A percentile compares a stretch with the other conserved stretches of the same genome.
Conservation (phyloP, 2,888 invertebrate genomes). For the Bembecia ichneumoniformis region DNA sequence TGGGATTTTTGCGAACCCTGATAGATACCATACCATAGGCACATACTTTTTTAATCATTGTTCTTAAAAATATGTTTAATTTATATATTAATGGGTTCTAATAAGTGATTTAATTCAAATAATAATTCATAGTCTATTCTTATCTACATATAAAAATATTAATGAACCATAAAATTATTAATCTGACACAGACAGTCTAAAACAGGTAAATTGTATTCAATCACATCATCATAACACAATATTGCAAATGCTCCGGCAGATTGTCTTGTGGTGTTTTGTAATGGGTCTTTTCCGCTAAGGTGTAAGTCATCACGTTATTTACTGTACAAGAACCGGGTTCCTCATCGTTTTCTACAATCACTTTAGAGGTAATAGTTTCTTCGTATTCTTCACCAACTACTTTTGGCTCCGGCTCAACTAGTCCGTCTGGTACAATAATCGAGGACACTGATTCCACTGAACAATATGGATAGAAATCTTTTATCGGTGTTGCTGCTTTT, state of each 20-base stretch:
- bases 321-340: slow-evolving; percentile 51
- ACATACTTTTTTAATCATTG: no score
- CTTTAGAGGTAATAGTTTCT: slow-evolving; percentile 50
- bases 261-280: slow-evolving; percentile 48
- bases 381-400: slow-evolving; percentile 54
- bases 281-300: slow-evolving; percentile 52
- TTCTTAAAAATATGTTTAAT: no score
- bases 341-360: slow-evolving; percentile 45
- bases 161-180: no score
- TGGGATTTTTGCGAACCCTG: no score
- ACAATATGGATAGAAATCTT: slow-evolving; percentile 31
- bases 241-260: slow-evolving; percentile 59
- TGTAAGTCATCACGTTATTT: slow-evolving; percentile 57
- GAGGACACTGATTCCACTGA: slow-evolving; percentile 35
- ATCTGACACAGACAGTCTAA: no score
- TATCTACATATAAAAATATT: no score
- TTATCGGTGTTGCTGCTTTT: slow-evolving; percentile 36
- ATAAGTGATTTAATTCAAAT: no score
- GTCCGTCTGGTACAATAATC: slow-evolving; percentile 32
- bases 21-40: no score
- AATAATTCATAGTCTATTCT: no score
- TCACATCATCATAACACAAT: slow-evolving; percentile 47
- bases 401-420: slow-evolving; percentile 40
- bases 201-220: slow-evolving; percentile 9
- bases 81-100: no score